phyloP scores from a whole-genome alignment of 2,888 invertebrate species.

The Molorchus minor region DNA sequence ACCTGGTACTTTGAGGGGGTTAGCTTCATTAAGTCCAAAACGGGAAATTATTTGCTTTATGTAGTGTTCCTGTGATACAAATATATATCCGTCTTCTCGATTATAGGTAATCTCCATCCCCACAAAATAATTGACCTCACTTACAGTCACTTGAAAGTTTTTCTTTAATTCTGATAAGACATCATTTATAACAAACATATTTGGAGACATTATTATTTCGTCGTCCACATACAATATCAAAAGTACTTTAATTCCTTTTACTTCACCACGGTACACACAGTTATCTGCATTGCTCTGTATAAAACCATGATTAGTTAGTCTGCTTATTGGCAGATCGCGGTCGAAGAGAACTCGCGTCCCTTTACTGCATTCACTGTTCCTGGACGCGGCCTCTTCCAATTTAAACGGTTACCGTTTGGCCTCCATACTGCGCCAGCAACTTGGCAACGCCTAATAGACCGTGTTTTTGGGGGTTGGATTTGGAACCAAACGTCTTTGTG shows the following conservation, averaged over 20 bases:
- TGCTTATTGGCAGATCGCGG: constrained; percentile 1
- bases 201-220: constrained; percentile 6
- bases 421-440: constrained; percentile 1
- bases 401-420: constrained; percentile 1
- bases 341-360: neutral
- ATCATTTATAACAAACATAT: neutral
- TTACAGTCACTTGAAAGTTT: neutral
- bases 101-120: too few species aligned
- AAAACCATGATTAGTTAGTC: constrained; percentile 7
- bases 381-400: neutral
- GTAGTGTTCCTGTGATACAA: too few species aligned
- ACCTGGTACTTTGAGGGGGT: constrained; percentile 5
- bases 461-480: constrained; percentile 18
- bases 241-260: neutral
- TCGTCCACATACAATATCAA: constrained; percentile 22
- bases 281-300: constrained; percentile 11
- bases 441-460: constrained; percentile 12
- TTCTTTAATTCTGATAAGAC: neutral
- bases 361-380: neutral
- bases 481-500: constrained; percentile 25
- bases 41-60: constrained; percentile 2
- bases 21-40: constrained; percentile 12
- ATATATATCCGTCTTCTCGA: neutral
- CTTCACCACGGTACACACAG: constrained; percentile 3
- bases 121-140: too few species aligned